Evolutionary conservation across 2,888 invertebrate genomes (phyloP).

Genomic region (Plebejus melissa): DNA sequence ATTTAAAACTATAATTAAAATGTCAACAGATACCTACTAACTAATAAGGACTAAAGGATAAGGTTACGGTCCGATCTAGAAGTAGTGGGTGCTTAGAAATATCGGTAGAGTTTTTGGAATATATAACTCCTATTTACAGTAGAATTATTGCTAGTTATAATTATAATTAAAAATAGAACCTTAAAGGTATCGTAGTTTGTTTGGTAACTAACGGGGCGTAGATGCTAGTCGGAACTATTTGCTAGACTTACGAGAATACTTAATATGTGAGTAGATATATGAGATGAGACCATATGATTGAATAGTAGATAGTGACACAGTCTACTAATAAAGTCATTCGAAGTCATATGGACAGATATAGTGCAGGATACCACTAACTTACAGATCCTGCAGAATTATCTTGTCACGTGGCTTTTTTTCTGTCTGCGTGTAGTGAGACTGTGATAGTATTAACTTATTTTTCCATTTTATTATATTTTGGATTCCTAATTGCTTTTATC

Average conservation of each 20-base stretch:
- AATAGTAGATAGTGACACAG: conserved; percentile 27
- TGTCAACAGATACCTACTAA: conserved; percentile 69
- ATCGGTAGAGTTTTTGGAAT: conserved; percentile 65
- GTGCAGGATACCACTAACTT: neutral
- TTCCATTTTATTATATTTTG: conserved; percentile 8
- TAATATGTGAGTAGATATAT: conserved; percentile 52
- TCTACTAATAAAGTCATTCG: conserved; percentile 6
- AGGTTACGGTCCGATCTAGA: conserved; percentile 57
- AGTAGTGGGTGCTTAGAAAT: conserved; percentile 69
- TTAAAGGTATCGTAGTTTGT: conserved; percentile 62
- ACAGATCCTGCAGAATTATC: conserved; percentile 14
- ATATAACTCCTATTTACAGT: conserved; percentile 54
- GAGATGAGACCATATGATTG: conserved; percentile 27
- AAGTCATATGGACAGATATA: conserved; percentile 1
- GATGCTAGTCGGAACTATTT: conserved; percentile 68
- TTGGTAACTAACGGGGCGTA: conserved; percentile 76
- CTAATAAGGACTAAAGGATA: conserved; percentile 62
- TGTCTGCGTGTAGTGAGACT: conserved; percentile 4
- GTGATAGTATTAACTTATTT: conserved; percentile 13
- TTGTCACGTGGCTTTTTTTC: neutral
- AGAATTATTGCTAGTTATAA: conserved; percentile 67
- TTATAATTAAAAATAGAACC: conserved; percentile 58
- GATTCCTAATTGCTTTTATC: conserved; percentile 3
- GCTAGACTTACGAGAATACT: conserved; percentile 40
- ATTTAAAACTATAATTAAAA: conserved; percentile 34